phyloP scores from a whole-genome alignment of 2,797 vertebrate species.

The Gobionotothen gibberifrons region DNA sequence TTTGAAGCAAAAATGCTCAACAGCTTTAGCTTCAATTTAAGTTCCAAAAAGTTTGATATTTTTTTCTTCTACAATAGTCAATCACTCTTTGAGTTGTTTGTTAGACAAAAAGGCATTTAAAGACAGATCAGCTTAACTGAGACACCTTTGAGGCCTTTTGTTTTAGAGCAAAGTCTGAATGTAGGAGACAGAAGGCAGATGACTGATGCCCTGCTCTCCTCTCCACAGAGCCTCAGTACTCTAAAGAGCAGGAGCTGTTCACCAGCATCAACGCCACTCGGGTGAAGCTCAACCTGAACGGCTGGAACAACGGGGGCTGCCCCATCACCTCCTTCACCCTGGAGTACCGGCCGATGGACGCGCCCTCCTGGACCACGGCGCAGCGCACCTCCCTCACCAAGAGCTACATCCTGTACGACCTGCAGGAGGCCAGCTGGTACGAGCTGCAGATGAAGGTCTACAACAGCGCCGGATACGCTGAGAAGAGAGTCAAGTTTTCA shows the following conservation, averaged over 20 bases:
- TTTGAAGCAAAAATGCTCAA: neutral
- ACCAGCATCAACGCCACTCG: constrained; percentile 94
- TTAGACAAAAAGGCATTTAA: neutral
- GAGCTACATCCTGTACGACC: constrained; percentile 93
- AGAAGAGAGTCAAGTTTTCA: constrained; percentile 95
- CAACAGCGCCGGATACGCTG: constrained; percentile 95
- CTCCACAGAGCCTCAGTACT: constrained; percentile 93
- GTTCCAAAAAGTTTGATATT: neutral
- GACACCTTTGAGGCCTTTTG: neutral
- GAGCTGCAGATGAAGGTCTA: constrained; percentile 96
- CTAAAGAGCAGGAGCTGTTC: constrained; percentile 97
- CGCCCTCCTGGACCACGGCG: constrained; percentile 91
- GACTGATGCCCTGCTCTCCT: neutral
- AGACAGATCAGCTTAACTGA: neutral
- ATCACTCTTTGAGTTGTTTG: neutral
- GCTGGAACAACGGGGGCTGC: constrained; percentile 97
- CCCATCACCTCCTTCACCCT: constrained; percentile 96
- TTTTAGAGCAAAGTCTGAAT: neutral
- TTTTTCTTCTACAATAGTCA: neutral
- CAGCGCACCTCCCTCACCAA: constrained; percentile 96
- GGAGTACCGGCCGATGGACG: constrained; percentile 92
- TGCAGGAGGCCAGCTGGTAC: constrained; percentile 97
- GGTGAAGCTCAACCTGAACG: constrained; percentile 93
- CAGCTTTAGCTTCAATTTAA: neutral
- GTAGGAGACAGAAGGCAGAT: neutral